phyloP scores from a whole-genome alignment of 2,888 invertebrate species.

The Apotomis capreana region DNA sequence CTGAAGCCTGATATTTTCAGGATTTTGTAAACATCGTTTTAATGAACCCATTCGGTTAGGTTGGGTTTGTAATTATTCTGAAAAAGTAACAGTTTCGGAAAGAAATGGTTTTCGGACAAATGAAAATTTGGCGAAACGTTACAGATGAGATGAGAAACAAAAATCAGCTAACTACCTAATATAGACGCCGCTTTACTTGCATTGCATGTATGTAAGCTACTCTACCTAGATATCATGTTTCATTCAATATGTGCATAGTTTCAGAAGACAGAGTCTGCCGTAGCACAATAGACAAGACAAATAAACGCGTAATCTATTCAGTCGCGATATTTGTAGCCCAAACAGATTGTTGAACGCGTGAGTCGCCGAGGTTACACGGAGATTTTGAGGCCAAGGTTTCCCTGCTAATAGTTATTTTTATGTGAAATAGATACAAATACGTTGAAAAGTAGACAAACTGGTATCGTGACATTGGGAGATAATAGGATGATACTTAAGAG shows the following conservation, averaged over 20 bases:
- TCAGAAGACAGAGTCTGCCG: conserved; percentile 37
- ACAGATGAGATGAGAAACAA: no score
- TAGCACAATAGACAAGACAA: conserved; percentile 42
- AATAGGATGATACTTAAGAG: background rate
- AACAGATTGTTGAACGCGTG: conserved; percentile 72
- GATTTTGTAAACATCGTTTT: no score
- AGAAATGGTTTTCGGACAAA: no score
- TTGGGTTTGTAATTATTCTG: no score
- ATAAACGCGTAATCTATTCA: conserved; percentile 58
- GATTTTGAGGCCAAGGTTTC: conserved; percentile 79
- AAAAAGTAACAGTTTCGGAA: no score
- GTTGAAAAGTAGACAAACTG: conserved; percentile 61
- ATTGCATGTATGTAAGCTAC: background rate
- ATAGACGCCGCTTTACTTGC: no score
- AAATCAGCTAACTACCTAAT: no score
- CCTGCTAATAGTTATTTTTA: conserved; percentile 72
- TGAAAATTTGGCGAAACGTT: no score
- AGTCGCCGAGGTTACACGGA: conserved; percentile 67
- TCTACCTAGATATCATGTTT: background rate
- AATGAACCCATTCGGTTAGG: no score
- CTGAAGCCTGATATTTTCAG: no score
- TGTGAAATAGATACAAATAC: conserved; percentile 64
- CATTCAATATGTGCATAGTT: conserved; percentile 41
- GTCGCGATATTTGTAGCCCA: conserved; percentile 73
- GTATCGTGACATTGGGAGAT: conserved; percentile 45